phyloP scores from a whole-genome alignment of 2,797 vertebrate species.

The Enteromius argenteus region DNA sequence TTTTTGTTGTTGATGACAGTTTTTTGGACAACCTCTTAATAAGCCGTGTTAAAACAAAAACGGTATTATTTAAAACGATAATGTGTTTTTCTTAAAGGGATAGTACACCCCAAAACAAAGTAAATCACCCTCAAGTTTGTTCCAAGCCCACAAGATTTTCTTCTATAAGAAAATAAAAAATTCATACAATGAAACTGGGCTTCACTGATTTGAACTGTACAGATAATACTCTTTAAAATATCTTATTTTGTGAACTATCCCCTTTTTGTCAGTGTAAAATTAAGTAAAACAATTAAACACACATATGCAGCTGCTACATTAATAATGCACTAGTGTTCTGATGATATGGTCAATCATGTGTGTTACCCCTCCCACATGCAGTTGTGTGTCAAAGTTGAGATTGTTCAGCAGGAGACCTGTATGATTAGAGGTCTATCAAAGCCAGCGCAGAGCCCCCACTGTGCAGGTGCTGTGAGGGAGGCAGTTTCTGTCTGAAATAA shows the following conservation, averaged over 20 bases:
- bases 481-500: constrained; percentile 18
- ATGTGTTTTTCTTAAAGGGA: background rate
- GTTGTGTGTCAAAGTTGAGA: constrained; percentile 9
- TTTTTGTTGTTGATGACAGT: background rate
- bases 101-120: background rate
- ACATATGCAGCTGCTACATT: background rate
- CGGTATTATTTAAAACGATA: no score
- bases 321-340: background rate
- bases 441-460: constrained; percentile 27
- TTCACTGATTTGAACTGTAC: background rate
- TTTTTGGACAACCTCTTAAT: background rate
- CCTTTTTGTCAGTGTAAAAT: background rate
- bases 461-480: constrained; percentile 20
- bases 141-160: background rate
- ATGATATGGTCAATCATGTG: background rate
- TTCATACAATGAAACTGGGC: background rate
- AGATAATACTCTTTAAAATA: background rate
- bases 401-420: constrained; percentile 44
- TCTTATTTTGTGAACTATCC: background rate
- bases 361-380: background rate
- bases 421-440: constrained; percentile 50
- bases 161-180: background rate
- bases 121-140: background rate
- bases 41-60: background rate
- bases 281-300: background rate